Evolutionary conservation across 2,113 vertebrate genomes (phyloP).

Genomic region (Megaleporinus macrocephalus): DNA sequence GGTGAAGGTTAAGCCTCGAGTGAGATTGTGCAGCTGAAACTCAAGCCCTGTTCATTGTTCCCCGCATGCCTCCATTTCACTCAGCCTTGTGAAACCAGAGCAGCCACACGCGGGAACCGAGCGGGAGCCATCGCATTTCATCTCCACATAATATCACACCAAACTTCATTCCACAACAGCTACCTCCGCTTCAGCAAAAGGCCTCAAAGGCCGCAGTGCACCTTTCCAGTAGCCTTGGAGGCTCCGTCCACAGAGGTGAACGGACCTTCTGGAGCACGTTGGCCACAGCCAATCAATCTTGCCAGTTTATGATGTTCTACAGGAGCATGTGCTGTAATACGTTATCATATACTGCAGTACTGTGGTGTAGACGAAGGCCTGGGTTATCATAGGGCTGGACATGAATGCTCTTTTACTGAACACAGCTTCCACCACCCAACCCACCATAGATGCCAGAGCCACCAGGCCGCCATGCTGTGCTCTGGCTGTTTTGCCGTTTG

Average conservation of each 20-base stretch:
- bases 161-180: constrained; percentile 17
- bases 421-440: too few relatives aligned
- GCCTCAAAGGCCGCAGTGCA: constrained; percentile 10
- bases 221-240: constrained; percentile 4
- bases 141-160: constrained; percentile 22
- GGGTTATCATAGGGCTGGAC: too few relatives aligned
- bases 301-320: too few relatives aligned
- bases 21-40: constrained; percentile 75
- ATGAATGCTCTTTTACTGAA: too few relatives aligned
- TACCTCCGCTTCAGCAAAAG: neutral
- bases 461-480: too few relatives aligned
- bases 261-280: too few relatives aligned
- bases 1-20: constrained; percentile 74
- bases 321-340: too few relatives aligned
- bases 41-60: constrained; percentile 70
- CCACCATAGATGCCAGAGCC: too few relatives aligned
- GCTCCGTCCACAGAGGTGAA: neutral
- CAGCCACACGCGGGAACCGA: constrained; percentile 28
- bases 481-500: too few relatives aligned
- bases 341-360: too few relatives aligned
- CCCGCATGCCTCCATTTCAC: constrained; percentile 51
- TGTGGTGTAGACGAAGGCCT: too few relatives aligned
- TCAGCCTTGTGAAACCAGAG: constrained; percentile 42
- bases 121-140: constrained; percentile 31
- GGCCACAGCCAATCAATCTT: too few relatives aligned